Percentiles rank a stretch among this genome's conserved stretches.
Evolutionary conservation across 2,888 invertebrate species (phyloP).

Genomic region (Drosophila koepferae): DNA sequence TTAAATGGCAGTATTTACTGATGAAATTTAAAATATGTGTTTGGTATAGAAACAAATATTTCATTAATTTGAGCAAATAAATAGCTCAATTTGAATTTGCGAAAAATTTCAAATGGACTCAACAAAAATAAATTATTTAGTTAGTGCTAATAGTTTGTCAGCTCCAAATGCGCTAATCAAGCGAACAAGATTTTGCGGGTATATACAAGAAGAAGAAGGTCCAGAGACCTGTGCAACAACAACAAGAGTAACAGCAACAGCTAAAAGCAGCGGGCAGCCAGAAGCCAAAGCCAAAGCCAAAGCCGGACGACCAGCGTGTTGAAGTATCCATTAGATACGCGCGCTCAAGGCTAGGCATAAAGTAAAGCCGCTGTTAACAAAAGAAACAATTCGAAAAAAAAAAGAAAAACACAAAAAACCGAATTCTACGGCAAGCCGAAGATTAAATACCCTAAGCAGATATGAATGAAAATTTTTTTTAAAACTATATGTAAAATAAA

Average conservation of each 20-base stretch:
- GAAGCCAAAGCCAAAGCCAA: constrained; percentile 39
- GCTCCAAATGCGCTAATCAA: constrained; percentile 61
- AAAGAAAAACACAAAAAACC: constrained; percentile 7
- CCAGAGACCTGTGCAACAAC: constrained; percentile 16
- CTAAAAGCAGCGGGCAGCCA: constrained; percentile 20
- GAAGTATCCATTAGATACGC: constrained; percentile 77
- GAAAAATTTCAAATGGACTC: constrained; percentile 1
- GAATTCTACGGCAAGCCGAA: constrained; percentile 1
- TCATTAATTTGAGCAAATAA: not conserved
- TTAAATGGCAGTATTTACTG: not conserved
- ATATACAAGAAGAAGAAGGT: constrained; percentile 12
- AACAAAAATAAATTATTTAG: constrained; percentile 51
- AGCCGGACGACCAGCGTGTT: constrained; percentile 55
- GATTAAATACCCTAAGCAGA: not conserved
- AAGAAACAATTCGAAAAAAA: constrained; percentile 38
- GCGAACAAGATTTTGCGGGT: constrained; percentile 35
- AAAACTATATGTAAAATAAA: too few relatives aligned
- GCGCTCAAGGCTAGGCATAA: constrained; percentile 63
- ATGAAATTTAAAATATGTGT: not conserved
- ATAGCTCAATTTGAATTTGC: not conserved
- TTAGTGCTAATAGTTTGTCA: constrained; percentile 61
- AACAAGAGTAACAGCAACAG: not conserved
- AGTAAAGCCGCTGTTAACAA: constrained; percentile 65
- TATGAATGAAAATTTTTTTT: not conserved
- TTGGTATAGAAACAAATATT: not conserved